Base-by-base conservation (phyloP, 64 coral and sea anemone species). In the Montipora cactus region DNA sequence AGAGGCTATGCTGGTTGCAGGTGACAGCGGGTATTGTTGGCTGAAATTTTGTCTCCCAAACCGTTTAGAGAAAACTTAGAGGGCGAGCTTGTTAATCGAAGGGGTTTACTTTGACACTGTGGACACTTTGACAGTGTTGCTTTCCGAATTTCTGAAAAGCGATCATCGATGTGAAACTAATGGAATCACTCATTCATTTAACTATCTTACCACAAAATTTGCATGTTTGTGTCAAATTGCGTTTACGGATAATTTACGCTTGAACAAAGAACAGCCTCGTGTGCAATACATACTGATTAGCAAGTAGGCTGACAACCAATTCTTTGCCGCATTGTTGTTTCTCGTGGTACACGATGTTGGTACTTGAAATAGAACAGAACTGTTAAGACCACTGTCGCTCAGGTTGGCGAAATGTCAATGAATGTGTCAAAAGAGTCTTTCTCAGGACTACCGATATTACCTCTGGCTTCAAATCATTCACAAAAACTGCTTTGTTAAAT, bases 131-230 rank as follows among this genome's bases (percentile, higher is more conserved):
- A 64, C 8, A 14, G 61, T 64, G 61, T 64, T 12, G 14, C 61
- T 12, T 64, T 3, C 13, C 14, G 8, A 64, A 64, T 64, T 64
- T 64, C 9, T 64, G 61, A 64, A 64, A 86, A 86, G 62, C n/a
- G 46, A 19, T 62, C 82, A 86, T 8, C 47, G 82, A 86, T 70
- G 62, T 86, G 82, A 86, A 72, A 72, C 82, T 51, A 86, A 86
- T 86, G 62, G 47, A 50, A 72, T 66, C 16, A 16, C 5, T 51
- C 47, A n/a, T 64, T 86, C 18, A n/a, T n/a, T 49, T 49, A 62
- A 71, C 55, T 4, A 15, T 58, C 49, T 52, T 66, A 46, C 64
- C 20, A 0, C 6, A 4, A 72, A 86, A 71, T 86, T 86, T 86
- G 82, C 82, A 86, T 86, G 66, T 49, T 72, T 49, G 20, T 70